Conservation (phyloP, 2,888 invertebrate genomes). For the Drosophila siamana region DNA sequence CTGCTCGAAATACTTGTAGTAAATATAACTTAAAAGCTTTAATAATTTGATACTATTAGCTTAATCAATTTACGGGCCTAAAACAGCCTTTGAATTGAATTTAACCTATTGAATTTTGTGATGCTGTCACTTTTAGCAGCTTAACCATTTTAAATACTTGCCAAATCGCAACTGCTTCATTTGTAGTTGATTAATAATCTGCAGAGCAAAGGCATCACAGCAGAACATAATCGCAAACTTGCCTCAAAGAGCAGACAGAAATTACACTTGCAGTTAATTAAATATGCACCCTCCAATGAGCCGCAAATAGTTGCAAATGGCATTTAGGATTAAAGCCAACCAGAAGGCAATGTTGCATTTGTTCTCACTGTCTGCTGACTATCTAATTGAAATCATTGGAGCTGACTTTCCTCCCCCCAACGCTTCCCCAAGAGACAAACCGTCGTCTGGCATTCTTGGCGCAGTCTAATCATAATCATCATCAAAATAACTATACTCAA, state of each 20-base stretch:
- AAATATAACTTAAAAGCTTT: too few species aligned
- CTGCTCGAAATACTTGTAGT: too few species aligned
- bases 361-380: background rate
- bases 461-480: slow-evolving; percentile 17
- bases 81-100: too few species aligned
- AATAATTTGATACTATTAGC: too few species aligned
- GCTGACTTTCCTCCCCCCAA: background rate
- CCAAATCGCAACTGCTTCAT: too few species aligned
- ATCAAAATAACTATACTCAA: slow-evolving; percentile 5
- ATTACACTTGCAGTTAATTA: background rate
- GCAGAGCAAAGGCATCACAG: background rate
- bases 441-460: background rate
- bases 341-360: background rate
- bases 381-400: background rate
- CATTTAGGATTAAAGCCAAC: background rate
- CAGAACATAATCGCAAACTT: background rate
- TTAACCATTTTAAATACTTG: too few species aligned
- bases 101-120: too few species aligned
- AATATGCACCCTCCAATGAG: background rate
- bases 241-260: background rate
- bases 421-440: background rate
- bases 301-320: background rate
- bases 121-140: too few species aligned
- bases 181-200: background rate
- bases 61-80: too few species aligned